phyloP scores from a whole-genome alignment of 2,888 invertebrate species.

The Polietes domitor region DNA sequence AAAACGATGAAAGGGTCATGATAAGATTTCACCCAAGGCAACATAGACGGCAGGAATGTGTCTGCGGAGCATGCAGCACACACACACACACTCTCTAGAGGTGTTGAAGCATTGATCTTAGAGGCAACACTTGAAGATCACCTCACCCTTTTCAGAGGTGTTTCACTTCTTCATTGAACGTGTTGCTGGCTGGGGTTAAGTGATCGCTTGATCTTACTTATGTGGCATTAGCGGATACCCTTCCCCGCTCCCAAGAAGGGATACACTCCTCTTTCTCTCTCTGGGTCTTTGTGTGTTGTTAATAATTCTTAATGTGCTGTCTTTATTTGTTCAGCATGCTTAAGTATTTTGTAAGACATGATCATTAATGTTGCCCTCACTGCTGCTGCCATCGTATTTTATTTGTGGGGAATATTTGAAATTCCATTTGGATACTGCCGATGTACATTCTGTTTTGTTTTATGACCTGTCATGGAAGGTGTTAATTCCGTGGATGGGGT shows the following conservation, averaged over 20 bases:
- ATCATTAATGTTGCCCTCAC: constrained; percentile 29
- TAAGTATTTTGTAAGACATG: constrained; percentile 49
- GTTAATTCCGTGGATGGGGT: constrained; percentile 62
- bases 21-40: constrained; percentile 3
- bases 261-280: not conserved
- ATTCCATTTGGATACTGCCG: constrained; percentile 10
- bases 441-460: constrained; percentile 31
- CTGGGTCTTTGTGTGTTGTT: not conserved
- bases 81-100: constrained; percentile 26
- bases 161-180: constrained; percentile 28
- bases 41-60: not conserved
- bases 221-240: not conserved
- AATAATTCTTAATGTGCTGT: constrained; percentile 37
- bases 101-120: constrained; percentile 56
- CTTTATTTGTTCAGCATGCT: constrained; percentile 62
- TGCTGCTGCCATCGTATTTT: constrained; percentile 16
- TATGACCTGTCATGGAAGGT: constrained; percentile 58
- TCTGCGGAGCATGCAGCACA: not conserved
- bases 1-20: constrained; percentile 28
- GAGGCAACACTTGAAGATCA: constrained; percentile 54
- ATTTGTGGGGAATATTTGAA: constrained; percentile 15
- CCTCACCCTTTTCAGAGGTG: constrained; percentile 23
- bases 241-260: not conserved
- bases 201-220: not conserved
- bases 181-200: constrained; percentile 27